Evolutionary conservation across 2,888 invertebrate species (phyloP).

Genomic region (Drosophila basisetae): DNA sequence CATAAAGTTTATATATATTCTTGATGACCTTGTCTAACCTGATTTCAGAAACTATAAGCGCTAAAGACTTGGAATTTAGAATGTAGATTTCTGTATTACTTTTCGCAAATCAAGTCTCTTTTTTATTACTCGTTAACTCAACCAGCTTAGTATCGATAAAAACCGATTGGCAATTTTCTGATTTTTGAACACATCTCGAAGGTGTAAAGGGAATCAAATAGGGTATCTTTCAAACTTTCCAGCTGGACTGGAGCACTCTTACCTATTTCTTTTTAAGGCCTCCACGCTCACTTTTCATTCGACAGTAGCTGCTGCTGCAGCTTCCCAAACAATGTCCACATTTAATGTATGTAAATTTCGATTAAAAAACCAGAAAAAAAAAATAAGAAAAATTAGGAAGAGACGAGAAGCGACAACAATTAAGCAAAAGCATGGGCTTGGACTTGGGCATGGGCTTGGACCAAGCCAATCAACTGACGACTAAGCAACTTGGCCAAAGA

Average conservation of each 20-base stretch:
- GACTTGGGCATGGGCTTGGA: conserved; percentile 20
- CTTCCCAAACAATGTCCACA: conserved; percentile 36
- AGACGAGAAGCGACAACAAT: conserved; percentile 57
- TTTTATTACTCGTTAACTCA: not conserved
- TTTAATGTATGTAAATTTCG: conserved; percentile 72
- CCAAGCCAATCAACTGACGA: conserved; percentile 63
- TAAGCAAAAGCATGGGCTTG: conserved; percentile 39
- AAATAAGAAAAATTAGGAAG: not conserved
- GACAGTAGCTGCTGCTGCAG: conserved; percentile 43
- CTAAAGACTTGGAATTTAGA: not conserved
- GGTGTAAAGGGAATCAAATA: not conserved
- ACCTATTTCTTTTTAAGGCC: conserved; percentile 9
- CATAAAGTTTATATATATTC: not conserved
- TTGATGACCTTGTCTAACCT: not conserved
- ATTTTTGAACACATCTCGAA: not conserved
- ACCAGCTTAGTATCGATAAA: not conserved
- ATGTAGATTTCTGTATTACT: not conserved
- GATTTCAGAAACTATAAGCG: not conserved
- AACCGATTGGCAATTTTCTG: not conserved
- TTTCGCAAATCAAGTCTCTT: not conserved
- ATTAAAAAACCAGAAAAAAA: conserved; percentile 2
- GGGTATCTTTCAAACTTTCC: not conserved
- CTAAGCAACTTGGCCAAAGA: conserved; percentile 52
- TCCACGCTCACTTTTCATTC: conserved; percentile 69
- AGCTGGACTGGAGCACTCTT: not conserved